A percentile compares a stretch with the other conserved stretches of the same genome.
These are phyloP conservation scores for Marasmarcha lunaedactyla DNA, from an alignment of 2,888 invertebrate genomes.

Conservation along the genomic window DNA sequence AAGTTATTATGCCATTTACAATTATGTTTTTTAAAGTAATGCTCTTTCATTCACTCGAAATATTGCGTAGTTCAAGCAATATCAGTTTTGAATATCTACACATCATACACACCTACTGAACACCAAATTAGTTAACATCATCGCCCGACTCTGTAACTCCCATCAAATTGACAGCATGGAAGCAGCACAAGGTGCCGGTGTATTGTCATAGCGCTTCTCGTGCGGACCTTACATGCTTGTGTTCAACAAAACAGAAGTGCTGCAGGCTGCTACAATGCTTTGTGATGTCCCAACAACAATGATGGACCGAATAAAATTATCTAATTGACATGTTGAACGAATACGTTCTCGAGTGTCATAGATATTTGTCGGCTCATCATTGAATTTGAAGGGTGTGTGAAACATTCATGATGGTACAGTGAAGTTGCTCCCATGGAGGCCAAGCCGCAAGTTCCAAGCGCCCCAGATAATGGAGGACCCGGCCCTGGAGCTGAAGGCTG, in stretches of 20 bases:
- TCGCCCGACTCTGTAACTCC: constrained; percentile 11
- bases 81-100: too few species aligned
- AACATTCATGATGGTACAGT: constrained; percentile 63
- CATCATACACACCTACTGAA: too few species aligned
- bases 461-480: constrained; percentile 71
- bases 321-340: neutral
- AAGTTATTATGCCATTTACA: too few species aligned
- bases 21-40: too few species aligned
- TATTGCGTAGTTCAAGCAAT: neutral
- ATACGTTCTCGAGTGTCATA: constrained; percentile 6
- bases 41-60: neutral
- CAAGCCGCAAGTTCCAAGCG: constrained; percentile 76
- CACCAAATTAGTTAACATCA: too few species aligned
- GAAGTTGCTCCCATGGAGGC: constrained; percentile 76
- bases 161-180: constrained; percentile 51
- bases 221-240: constrained; percentile 40
- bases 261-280: constrained; percentile 35
- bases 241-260: constrained; percentile 28
- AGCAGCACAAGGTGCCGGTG: constrained; percentile 35
- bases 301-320: constrained; percentile 15
- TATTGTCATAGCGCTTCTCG: constrained; percentile 30
- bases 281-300: constrained; percentile 23
- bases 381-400: constrained; percentile 23
- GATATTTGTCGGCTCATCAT: constrained; percentile 19
- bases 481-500: constrained; percentile 69